Evolutionary conservation across 1,140 invertebrate species (phyloP).

Genomic region (Latrodectus geometricus): DNA sequence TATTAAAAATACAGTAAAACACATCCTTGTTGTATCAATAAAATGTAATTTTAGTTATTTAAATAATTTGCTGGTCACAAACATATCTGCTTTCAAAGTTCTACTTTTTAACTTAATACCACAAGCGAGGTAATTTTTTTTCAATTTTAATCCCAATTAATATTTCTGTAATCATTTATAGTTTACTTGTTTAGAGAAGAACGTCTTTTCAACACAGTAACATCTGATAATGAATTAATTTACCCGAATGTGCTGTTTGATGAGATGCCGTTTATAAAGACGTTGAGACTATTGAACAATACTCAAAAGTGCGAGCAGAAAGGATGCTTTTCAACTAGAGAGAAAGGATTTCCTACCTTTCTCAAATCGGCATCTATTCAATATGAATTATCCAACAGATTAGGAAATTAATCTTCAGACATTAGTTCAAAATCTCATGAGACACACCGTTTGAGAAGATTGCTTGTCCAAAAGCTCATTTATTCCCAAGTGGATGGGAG

Average conservation of each 20-base stretch:
- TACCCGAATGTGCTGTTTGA: background rate
- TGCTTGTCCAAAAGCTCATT: background rate
- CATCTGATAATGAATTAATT: no score
- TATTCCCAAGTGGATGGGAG: background rate
- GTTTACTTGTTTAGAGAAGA: no score
- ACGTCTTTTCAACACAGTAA: no score
- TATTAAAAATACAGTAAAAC: no score
- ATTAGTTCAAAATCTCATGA: constrained; percentile 19
- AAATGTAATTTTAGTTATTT: no score
- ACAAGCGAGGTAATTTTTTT: no score
- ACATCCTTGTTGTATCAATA: no score
- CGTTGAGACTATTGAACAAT: background rate
- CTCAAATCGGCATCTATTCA: background rate
- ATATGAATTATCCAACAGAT: constrained; percentile 52
- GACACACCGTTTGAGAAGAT: background rate
- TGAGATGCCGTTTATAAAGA: background rate
- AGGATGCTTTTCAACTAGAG: background rate
- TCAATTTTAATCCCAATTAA: no score
- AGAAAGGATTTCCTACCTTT: background rate
- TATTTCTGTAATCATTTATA: no score
- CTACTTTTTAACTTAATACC: no score
- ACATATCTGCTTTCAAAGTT: no score
- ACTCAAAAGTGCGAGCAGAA: background rate
- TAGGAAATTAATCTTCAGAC: constrained; percentile 32
- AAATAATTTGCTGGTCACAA: no score